phyloP scores from a whole-genome alignment of 1,140 invertebrate genomes.

The Drosophila varians region DNA sequence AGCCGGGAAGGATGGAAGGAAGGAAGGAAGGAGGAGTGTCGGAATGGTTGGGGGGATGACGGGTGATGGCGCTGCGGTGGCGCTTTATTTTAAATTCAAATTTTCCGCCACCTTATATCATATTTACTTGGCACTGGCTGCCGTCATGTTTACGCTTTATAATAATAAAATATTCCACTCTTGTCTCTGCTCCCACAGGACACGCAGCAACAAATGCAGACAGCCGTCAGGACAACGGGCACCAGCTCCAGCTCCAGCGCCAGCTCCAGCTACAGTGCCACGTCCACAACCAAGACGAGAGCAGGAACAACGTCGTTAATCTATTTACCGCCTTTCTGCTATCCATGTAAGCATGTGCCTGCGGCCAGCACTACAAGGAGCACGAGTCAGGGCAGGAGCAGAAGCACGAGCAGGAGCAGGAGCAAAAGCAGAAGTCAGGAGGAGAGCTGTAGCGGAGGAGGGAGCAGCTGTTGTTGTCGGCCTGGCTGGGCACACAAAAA shows the following conservation, averaged over 20 bases:
- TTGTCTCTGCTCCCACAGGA: slow-evolving; percentile 68
- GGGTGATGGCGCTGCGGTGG: slow-evolving; percentile 36
- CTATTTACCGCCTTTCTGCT: slow-evolving; percentile 83
- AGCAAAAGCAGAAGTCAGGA: slow-evolving; percentile 8
- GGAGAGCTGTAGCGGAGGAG: slow-evolving; percentile 8
- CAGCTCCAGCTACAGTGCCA: slow-evolving; percentile 31
- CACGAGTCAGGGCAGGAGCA: slow-evolving; percentile 12
- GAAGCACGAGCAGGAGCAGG: neutral
- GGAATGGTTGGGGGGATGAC: too few species aligned
- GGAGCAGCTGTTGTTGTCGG: slow-evolving; percentile 47
- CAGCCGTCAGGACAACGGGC: slow-evolving; percentile 34
- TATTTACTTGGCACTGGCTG: slow-evolving; percentile 63
- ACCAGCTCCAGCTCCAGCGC: slow-evolving; percentile 24
- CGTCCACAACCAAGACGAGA: slow-evolving; percentile 66
- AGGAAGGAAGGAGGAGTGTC: too few species aligned
- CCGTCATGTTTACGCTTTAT: slow-evolving; percentile 45
- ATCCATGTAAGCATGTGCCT: slow-evolving; percentile 80
- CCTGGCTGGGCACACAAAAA: slow-evolving; percentile 67
- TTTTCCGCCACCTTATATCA: slow-evolving; percentile 70
- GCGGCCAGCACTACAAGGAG: slow-evolving; percentile 34
- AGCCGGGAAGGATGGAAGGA: too few species aligned
- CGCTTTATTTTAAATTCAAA: slow-evolving; percentile 78
- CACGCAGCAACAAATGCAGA: slow-evolving; percentile 50
- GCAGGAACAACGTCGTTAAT: slow-evolving; percentile 80
- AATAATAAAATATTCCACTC: slow-evolving; percentile 80